These are phyloP conservation scores for Sebastes flavidus DNA, from an alignment of 2,797 vertebrate genomes.

Conservation along the genomic window DNA sequence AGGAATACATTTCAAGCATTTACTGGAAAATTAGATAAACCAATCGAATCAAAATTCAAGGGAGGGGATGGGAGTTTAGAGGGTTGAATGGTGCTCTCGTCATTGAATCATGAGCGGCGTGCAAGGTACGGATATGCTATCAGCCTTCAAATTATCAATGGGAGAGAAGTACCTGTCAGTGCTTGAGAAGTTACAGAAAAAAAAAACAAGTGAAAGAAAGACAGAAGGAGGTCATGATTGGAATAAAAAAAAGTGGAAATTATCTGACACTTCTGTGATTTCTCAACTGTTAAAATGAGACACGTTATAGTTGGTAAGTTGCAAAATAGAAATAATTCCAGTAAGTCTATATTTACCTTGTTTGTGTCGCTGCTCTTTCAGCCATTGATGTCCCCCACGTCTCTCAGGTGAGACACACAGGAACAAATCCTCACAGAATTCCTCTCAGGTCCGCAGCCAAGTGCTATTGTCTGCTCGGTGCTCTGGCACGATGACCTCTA, in stretches of 20 bases:
- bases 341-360: slow-evolving; percentile 43
- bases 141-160: slow-evolving; percentile 77
- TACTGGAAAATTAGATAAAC: slow-evolving; percentile 83
- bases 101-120: slow-evolving; percentile 66
- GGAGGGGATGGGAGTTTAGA: slow-evolving; percentile 60
- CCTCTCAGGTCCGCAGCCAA: slow-evolving; percentile 64
- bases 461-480: slow-evolving; percentile 65
- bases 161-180: slow-evolving; percentile 65
- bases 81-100: slow-evolving; percentile 61
- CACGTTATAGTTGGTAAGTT: slow-evolving; percentile 5
- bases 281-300: slow-evolving; percentile 28
- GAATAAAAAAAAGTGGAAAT: slow-evolving; percentile 11
- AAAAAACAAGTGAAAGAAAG: slow-evolving; percentile 47
- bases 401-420: slow-evolving; percentile 61
- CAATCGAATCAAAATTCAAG: slow-evolving; percentile 77
- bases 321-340: slow-evolving; percentile 34
- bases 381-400: slow-evolving; percentile 30
- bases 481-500: slow-evolving; percentile 77
- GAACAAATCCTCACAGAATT: slow-evolving; percentile 65
- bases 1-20: slow-evolving; percentile 83
- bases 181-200: slow-evolving; percentile 59
- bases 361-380: slow-evolving; percentile 47
- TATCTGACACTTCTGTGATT: slow-evolving; percentile 45
- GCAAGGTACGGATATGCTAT: slow-evolving; percentile 61
- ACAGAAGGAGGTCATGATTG: slow-evolving; percentile 40